Conservation (phyloP, 2,888 invertebrate genomes). For the Encarsia formosa region DNA sequence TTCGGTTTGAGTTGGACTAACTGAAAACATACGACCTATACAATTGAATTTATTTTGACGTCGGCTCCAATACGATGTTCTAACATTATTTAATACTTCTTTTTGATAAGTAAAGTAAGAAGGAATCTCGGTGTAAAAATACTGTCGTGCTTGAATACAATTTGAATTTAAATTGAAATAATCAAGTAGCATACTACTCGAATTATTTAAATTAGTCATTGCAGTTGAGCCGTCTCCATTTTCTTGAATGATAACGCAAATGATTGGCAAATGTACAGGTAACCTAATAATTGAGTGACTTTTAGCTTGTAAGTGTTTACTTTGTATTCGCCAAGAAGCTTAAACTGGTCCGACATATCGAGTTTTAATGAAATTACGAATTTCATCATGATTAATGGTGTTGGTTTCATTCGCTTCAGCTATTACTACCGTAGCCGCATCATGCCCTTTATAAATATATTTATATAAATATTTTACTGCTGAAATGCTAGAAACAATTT, state of each 20-base stretch:
- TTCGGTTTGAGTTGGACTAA: slow-evolving; percentile 32
- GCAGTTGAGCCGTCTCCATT: not conserved
- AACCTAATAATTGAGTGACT: slow-evolving; percentile 26
- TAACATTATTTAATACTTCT: not conserved
- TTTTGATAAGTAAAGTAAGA: slow-evolving; percentile 9
- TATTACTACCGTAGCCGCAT: no score
- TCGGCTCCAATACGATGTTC: slow-evolving; percentile 5
- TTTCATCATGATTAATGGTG: slow-evolving; percentile 31
- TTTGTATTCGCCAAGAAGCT: slow-evolving; percentile 27
- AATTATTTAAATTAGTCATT: not conserved
- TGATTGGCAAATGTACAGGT: slow-evolving; percentile 27
- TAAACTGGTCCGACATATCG: slow-evolving; percentile 30
- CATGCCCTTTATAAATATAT: no score
- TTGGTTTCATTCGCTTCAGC: slow-evolving; percentile 19
- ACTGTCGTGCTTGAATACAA: slow-evolving; percentile 15
- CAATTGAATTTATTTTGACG: slow-evolving; percentile 14
- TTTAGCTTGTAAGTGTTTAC: slow-evolving; percentile 24
- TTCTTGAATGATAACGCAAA: slow-evolving; percentile 15
- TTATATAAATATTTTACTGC: no score
- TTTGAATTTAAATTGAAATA: slow-evolving; percentile 16
- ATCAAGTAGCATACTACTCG: slow-evolving; percentile 15
- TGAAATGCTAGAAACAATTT: no score
- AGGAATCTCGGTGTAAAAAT: slow-evolving; percentile 19
- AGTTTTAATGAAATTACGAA: slow-evolving; percentile 28
- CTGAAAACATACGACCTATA: slow-evolving; percentile 32